Base-by-base conservation (phyloP, 2,888 invertebrate species). In the Synanthedon tipuliformis region DNA sequence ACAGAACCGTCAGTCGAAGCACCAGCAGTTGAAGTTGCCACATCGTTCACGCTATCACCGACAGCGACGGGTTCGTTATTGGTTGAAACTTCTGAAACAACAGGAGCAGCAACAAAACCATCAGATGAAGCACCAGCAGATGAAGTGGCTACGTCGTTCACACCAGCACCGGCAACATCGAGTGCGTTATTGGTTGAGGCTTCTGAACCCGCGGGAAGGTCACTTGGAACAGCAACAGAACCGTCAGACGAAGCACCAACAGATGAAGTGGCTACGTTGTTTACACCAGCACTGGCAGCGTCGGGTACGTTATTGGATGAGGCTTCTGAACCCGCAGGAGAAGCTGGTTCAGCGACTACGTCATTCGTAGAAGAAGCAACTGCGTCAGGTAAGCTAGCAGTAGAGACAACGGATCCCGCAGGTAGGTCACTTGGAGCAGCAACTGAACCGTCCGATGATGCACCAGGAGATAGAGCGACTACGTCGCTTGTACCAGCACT, bases 41-140 rank as follows among this genome's bases (percentile, higher is more conserved):
- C 40, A 3, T 34, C 34, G 34, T 34, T 34, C 10, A 34, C 34
- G 2, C 8, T 10, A 34, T 2, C 34, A 34, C 34, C 34, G 12
- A 13, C 8, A 10, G n/a, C 45, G 8, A 4, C 5, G n/a, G 13
- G n/a, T 56, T 54, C 16, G 55, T 34, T 50, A 49, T 50, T 51
- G 45, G 15, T 3, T 8, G 45, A 45, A 3, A 8, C 45, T n/a
- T 45, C 45, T 12, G 8, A n/a, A 45, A 8, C 15, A 0, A 2
- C 45, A n/a, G n/a, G 13, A 15, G 45, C 13, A 45, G 45, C n/a
- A 13, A 45, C 49, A 49, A 10, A 16, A 11, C 12, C 23, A 15
- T 13, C 49, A 11, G 49, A 15, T 49, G 23, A 12, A 45, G 12
- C 13, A 13, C 23, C 15, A 8, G 23, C 18, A 11, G 52, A 15